Base-by-base conservation (phyloP, 2,888 invertebrate genomes). In the Oxytorus armatus region DNA sequence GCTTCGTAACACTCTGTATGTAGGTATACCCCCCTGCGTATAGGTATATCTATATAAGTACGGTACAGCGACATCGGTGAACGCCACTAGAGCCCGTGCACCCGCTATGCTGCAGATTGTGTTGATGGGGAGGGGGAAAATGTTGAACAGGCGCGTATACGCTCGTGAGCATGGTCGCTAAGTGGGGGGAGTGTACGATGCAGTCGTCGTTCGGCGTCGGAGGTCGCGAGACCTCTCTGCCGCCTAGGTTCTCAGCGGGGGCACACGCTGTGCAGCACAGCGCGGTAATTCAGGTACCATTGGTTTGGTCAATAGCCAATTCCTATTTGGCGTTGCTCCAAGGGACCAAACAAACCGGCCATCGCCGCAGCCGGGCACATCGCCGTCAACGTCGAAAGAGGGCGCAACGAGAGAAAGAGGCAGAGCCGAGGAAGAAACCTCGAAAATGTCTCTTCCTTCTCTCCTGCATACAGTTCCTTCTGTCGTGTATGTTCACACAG, bases 241-340 rank as follows among this genome's bases (percentile, higher is more conserved):
- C 10, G 25, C 33, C 78, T 79, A 82, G 83, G 61, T 73, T 77
- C 85, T 82, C 84, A n/a, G n/a, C n/a, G n/a, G n/a, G n/a, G 84
- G 81, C 84, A 84, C 85, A 86, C 85, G 82, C 84, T 63, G 80
- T 68, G 76, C 76, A 53, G 42, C 70, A 69, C 70, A 86, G 86
- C n/a, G 89, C 36, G 36, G 36, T 90, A 90, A 90, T 90, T 90
- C 89, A 89, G 82, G 88, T 87, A 88, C 88, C 88, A 89, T 88
- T 88, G 90, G 88, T 88, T 90, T 90, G 90, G 90, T 90, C 89
- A 91, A 91, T 90, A 88, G 90, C 91, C 90, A 91, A 91, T 91
- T 91, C 87, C 89, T 89, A 90, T 89, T 91, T 91, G 91, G 91
- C 90, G 83, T 73, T 47, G 75, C 75, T 90, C 91, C 91, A 90